Conservation (phyloP, 2,797 vertebrate species). For the Sternotherus odoratus region DNA sequence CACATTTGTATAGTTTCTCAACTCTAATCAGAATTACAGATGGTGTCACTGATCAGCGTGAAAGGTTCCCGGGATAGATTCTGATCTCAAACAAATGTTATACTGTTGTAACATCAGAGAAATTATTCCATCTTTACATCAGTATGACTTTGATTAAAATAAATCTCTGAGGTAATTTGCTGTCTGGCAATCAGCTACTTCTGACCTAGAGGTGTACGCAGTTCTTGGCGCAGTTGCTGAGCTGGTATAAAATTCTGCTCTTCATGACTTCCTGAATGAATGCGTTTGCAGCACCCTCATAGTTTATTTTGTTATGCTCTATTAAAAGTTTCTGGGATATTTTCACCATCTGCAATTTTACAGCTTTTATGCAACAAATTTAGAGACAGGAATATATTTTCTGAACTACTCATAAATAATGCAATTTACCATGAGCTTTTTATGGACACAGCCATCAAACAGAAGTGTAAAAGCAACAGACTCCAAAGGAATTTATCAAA, state of each 20-base stretch:
- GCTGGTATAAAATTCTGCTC: background rate
- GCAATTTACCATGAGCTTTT: background rate
- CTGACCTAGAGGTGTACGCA: rapidly evolving
- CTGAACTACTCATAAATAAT: background rate
- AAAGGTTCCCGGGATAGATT: background rate
- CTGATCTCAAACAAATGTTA: background rate
- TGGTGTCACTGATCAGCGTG: background rate
- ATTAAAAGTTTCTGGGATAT: background rate
- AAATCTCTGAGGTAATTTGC: background rate
- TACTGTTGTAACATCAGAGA: background rate
- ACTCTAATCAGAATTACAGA: background rate
- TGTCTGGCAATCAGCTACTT: background rate
- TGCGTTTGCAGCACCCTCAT: background rate
- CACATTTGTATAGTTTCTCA: background rate
- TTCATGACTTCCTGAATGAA: background rate
- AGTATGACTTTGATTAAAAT: background rate
- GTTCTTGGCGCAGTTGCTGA: background rate
- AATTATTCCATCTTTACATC: background rate
- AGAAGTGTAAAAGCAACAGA: background rate
- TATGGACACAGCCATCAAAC: background rate
- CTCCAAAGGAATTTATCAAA: constrained; percentile 11
- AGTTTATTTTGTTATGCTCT: background rate
- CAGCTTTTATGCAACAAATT: background rate
- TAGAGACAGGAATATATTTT: background rate
- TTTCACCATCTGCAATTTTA: background rate